Evolutionary conservation across 2,113 vertebrate genomes (phyloP).

Genomic region (Pandion haliaetus): DNA sequence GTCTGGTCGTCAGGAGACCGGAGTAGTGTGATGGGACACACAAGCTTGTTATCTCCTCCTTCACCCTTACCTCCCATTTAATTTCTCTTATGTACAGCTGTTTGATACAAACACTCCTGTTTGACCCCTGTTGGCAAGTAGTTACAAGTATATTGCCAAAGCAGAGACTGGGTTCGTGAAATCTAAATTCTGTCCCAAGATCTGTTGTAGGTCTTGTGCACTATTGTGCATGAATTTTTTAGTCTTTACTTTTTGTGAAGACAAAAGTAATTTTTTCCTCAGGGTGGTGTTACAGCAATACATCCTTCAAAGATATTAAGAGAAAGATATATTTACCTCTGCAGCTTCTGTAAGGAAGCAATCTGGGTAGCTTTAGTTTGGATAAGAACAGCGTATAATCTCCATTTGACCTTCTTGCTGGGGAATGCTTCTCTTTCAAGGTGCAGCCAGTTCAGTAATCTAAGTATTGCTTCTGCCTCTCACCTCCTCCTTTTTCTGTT

Average conservation of each 20-base stretch:
- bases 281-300: background rate
- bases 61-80: background rate
- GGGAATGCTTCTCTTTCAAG: background rate
- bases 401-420: background rate
- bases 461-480: background rate
- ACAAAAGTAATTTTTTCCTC: background rate
- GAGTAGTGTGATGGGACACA: background rate
- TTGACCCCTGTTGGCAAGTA: background rate
- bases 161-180: background rate
- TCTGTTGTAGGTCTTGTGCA: background rate
- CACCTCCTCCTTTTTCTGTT: background rate
- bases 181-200: background rate
- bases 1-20: background rate
- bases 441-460: background rate
- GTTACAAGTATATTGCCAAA: background rate
- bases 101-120: background rate
- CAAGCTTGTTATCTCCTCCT: background rate
- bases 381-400: background rate
- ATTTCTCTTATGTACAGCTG: background rate
- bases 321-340: background rate
- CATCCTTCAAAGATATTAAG: background rate
- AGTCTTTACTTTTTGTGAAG: background rate
- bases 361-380: background rate
- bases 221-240: background rate
- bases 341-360: rapidly evolving